Conservation (phyloP, 2,113 vertebrate species). For the Odontesthes bonariensis region DNA sequence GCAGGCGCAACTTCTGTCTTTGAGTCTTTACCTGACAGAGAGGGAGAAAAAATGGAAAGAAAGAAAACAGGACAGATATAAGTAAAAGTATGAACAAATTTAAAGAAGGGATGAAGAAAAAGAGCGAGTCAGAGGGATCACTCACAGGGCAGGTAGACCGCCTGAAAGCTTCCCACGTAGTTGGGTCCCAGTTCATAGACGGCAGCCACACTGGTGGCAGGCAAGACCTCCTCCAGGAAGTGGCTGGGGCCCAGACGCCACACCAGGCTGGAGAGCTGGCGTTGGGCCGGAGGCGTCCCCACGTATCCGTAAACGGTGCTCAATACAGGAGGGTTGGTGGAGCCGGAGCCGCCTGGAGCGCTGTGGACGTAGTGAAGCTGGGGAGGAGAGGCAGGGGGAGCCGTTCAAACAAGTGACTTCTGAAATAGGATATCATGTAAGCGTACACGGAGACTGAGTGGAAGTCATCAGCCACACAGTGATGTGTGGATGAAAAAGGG, state of each 20-base stretch:
- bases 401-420: background rate
- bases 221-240: conserved; percentile 96
- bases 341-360: conserved; percentile 91
- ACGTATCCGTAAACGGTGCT: conserved; percentile 94
- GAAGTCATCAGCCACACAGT: background rate
- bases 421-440: background rate
- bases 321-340: conserved; percentile 93
- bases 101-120: background rate
- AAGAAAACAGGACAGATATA: too few species aligned
- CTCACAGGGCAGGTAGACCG: conserved; percentile 94
- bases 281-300: conserved; percentile 93
- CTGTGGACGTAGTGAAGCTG: conserved; percentile 98
- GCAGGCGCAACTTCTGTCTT: conserved; percentile 88
- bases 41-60: background rate
- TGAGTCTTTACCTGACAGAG: conserved; percentile 90
- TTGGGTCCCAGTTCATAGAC: conserved; percentile 95
- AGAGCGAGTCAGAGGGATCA: conserved; percentile 7
- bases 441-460: background rate
- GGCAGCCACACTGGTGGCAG: conserved; percentile 87
- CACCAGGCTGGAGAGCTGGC: conserved; percentile 90
- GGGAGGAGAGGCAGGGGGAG: background rate
- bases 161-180: conserved; percentile 95
- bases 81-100: fast-evolving
- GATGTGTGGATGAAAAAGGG: too few species aligned
- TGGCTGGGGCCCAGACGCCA: conserved; percentile 96